Percentiles rank a stretch among this genome's conserved stretches.
These are phyloP conservation scores for Melanocharis versteri DNA, from an alignment of 2,113 vertebrate genomes.

Conservation along the genomic window DNA sequence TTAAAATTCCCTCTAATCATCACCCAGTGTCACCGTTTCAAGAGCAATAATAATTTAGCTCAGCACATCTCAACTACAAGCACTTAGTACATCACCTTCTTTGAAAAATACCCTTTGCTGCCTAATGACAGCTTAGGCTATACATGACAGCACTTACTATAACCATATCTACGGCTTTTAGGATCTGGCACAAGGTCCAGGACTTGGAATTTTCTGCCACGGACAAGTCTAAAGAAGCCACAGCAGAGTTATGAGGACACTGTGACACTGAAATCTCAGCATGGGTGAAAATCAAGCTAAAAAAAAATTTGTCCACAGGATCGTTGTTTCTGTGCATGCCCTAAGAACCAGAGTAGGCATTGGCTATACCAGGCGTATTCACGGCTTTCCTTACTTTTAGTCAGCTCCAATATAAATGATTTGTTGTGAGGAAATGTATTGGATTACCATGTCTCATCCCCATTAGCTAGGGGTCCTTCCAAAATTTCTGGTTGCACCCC, in stretches of 20 bases:
- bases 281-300: background rate
- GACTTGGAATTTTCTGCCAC: background rate
- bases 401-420: background rate
- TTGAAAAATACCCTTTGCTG: background rate
- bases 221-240: background rate
- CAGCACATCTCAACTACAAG: background rate
- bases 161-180: background rate
- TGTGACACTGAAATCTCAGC: background rate
- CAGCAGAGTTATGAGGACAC: background rate
- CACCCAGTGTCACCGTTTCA: background rate
- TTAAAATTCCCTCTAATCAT: background rate
- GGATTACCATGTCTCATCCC: background rate
- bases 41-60: background rate
- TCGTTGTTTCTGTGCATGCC: rapidly evolving
- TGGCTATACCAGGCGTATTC: background rate
- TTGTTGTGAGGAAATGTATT: background rate
- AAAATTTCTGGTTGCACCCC: background rate
- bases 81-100: background rate
- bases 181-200: background rate
- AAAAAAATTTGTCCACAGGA: background rate
- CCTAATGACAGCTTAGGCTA: background rate
- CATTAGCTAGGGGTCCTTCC: background rate
- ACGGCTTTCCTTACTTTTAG: background rate
- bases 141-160: background rate
- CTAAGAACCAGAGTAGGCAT: background rate